A percentile compares a stretch with the other conserved stretches of the same genome.
These are phyloP conservation scores for Sabatieria punctata DNA, from an alignment of 2,888 invertebrate species.

Conservation along the genomic window DNA sequence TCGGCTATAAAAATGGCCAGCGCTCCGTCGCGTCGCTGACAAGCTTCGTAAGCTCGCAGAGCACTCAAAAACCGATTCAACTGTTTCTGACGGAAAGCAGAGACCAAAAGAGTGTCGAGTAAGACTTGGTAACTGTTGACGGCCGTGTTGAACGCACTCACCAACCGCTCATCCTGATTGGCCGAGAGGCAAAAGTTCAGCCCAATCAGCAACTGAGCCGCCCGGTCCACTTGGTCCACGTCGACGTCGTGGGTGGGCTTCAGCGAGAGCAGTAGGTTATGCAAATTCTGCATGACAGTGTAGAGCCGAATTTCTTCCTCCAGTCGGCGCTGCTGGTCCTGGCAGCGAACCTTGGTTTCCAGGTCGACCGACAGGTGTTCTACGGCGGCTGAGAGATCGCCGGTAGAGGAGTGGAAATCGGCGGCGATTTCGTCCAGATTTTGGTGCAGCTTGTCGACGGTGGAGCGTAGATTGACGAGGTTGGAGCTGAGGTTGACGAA, in stretches of 20 bases:
- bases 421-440: conserved; percentile 10
- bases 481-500: conserved; percentile 91
- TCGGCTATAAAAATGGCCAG: conserved; percentile 3
- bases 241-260: too few relatives aligned
- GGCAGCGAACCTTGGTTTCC: not conserved
- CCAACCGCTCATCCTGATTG: not conserved
- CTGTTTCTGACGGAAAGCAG: not conserved
- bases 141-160: too few relatives aligned
- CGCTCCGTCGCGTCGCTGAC: conserved; percentile 1
- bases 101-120: not conserved
- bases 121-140: not conserved
- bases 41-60: not conserved
- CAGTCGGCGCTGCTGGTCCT: not conserved
- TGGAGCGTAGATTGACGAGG: conserved; percentile 42
- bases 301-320: not conserved
- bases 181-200: not conserved
- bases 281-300: not conserved
- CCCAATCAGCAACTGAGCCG: not conserved
- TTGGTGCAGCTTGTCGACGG: conserved; percentile 21
- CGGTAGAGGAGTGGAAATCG: not conserved
- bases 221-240: too few relatives aligned
- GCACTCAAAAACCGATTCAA: not conserved
- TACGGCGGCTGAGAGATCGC: not conserved
- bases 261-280: not conserved
- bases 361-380: not conserved